Evolutionary conservation across 30 jellyfish, hydroid and myxozoan genomes (phyloP).

Genomic region (Haliclystus octoradiatus): DNA sequence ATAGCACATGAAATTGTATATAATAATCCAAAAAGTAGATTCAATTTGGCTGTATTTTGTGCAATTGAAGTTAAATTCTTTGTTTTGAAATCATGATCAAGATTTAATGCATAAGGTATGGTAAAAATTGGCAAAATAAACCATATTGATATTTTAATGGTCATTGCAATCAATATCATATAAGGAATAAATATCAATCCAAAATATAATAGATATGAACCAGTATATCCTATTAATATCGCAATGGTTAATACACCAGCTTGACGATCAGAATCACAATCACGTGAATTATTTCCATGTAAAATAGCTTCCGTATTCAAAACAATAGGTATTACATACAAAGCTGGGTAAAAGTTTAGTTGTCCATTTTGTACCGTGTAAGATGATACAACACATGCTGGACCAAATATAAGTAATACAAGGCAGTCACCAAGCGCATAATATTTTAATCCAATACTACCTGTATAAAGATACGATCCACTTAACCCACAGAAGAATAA

Average conservation of each 20-base stretch:
- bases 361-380: conserved; percentile 55
- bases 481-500: conserved; percentile 60
- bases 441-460: conserved; percentile 79
- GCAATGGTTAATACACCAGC: conserved; percentile 63
- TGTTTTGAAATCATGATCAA: conserved; percentile 50
- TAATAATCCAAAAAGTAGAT: conserved; percentile 55
- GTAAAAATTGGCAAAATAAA: conserved; percentile 47
- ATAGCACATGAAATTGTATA: neutral
- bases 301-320: conserved; percentile 87
- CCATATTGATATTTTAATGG: conserved; percentile 14
- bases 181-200: conserved; percentile 59
- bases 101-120: conserved; percentile 29
- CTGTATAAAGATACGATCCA: conserved; percentile 80
- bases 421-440: conserved; percentile 78
- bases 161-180: conserved; percentile 20
- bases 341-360: conserved; percentile 22
- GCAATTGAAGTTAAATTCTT: conserved; percentile 24
- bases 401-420: conserved; percentile 80
- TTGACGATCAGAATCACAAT: conserved; percentile 41
- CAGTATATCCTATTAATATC: conserved; percentile 46
- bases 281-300: conserved; percentile 80
- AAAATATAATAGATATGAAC: conserved; percentile 30
- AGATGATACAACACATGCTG: conserved; percentile 57
- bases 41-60: conserved; percentile 72
- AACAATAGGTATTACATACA: conserved; percentile 65